Conservation (phyloP, 2,113 vertebrate species). For the Procavia capensis region DNA sequence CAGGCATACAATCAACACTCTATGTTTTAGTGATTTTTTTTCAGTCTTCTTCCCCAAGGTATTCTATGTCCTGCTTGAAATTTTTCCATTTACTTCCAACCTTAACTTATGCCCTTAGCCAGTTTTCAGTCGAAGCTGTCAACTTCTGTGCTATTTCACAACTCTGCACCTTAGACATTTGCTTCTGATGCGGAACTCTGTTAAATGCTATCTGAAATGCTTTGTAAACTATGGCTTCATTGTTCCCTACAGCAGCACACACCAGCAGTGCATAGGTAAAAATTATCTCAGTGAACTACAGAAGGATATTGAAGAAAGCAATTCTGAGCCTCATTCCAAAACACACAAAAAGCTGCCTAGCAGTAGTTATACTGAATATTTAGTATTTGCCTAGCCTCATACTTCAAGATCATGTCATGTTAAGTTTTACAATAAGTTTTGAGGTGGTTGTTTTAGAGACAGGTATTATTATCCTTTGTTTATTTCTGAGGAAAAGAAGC, state of each 20-base stretch:
- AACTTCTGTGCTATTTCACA: slow-evolving; percentile 73
- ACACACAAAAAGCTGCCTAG: background rate
- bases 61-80: slow-evolving; percentile 65
- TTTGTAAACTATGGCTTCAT: slow-evolving; percentile 64
- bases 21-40: slow-evolving; percentile 1
- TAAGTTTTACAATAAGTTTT: background rate
- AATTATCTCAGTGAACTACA: background rate
- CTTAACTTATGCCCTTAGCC: slow-evolving; percentile 79
- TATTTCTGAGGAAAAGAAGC: slow-evolving; percentile 10
- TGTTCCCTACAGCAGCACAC: background rate
- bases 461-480: background rate
- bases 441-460: background rate
- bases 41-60: slow-evolving; percentile 60
- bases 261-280: slow-evolving; percentile 14
- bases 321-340: background rate
- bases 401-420: background rate
- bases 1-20: slow-evolving; percentile 52
- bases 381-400: background rate
- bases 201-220: slow-evolving; percentile 78
- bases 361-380: background rate
- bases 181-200: slow-evolving; percentile 70
- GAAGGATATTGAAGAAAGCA: background rate
- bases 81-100: slow-evolving; percentile 76
- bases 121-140: slow-evolving; percentile 76
- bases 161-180: slow-evolving; percentile 73